Evolutionary conservation across 2,888 invertebrate genomes (phyloP).

Genomic region (Empis livida): DNA sequence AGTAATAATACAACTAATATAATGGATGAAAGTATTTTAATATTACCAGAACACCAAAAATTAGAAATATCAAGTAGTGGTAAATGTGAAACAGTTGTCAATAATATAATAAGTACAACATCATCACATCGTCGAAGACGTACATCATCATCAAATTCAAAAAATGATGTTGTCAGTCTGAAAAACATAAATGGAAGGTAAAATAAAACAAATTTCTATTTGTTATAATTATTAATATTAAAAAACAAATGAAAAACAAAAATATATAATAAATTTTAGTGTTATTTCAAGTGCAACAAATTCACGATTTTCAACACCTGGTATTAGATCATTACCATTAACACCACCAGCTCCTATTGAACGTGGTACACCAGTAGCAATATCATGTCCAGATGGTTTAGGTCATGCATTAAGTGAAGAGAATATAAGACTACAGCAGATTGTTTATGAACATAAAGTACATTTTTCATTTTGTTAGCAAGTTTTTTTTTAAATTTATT

Average conservation of each 20-base stretch:
- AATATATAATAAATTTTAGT: constrained; percentile 5
- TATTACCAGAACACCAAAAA: constrained; percentile 27
- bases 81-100: constrained; percentile 20
- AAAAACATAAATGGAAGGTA: constrained; percentile 26
- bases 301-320: constrained; percentile 27
- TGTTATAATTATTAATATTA: too few species aligned
- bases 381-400: constrained; percentile 34
- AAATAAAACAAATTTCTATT: too few species aligned
- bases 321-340: constrained; percentile 33
- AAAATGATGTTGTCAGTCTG: constrained; percentile 20
- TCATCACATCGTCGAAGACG: constrained; percentile 24
- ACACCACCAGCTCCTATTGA: constrained; percentile 41
- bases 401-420: constrained; percentile 36
- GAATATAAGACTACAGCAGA: constrained; percentile 57
- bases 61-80: constrained; percentile 25
- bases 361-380: constrained; percentile 23
- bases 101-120: constrained; percentile 13
- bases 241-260: too few species aligned
- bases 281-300: constrained; percentile 19
- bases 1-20: constrained; percentile 9
- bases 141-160: constrained; percentile 26
- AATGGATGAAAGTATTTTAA: constrained; percentile 28
- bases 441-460: constrained; percentile 70
- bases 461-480: not conserved
- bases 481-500: not conserved